Base-by-base conservation (phyloP, 2,797 vertebrate genomes). In the Momotus momota region DNA sequence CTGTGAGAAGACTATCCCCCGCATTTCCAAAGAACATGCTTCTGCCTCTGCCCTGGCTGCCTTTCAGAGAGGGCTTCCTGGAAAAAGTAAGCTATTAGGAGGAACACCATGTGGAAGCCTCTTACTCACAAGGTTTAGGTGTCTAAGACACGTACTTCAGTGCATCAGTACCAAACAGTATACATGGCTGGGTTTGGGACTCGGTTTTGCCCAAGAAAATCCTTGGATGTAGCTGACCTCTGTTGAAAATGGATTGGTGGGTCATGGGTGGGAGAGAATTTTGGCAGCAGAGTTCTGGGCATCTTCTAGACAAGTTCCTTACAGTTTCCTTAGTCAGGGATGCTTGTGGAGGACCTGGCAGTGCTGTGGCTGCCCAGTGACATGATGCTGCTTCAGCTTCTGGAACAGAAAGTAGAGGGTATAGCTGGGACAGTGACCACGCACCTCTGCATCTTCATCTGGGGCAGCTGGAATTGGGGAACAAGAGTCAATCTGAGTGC, bases 51-150 rank as follows among this genome's bases (percentile, higher is more conserved):
- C 21, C 33, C 62, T 84, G 70, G 21, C 77, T 81, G 71, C 26
- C 70, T 94, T 88, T 88, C 60, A 75, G 41, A 82, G 48, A 81
- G n/a, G 10, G 43, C 51, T 88, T 84, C 91, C 43, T 92, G 71
- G 62, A 31, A 93, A 67, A 93, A 79, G 62, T 41, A 38, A 86
- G 41, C 0, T 84, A 19, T 12, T 84, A 62, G 40, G 54, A 86
- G 31, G 46, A 93, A 10, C 13, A 25, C 8, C 0, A 0, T 7
- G 6, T 38, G 41, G 58, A 62, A 95, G 23, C 26, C 5, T 86
- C 62, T 86, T 84, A 73, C 18, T 92, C 70, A 84, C 20, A 75
- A 79, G n/a, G 18, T 70, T 19, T 67, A 87, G 62, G 62, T 82
- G 54, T 82, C 67, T 57, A 31, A 74, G 52, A 61, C 38, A 31